Evolutionary conservation across 2,113 vertebrate genomes (phyloP).

Genomic region (Eolophus roseicapilla): DNA sequence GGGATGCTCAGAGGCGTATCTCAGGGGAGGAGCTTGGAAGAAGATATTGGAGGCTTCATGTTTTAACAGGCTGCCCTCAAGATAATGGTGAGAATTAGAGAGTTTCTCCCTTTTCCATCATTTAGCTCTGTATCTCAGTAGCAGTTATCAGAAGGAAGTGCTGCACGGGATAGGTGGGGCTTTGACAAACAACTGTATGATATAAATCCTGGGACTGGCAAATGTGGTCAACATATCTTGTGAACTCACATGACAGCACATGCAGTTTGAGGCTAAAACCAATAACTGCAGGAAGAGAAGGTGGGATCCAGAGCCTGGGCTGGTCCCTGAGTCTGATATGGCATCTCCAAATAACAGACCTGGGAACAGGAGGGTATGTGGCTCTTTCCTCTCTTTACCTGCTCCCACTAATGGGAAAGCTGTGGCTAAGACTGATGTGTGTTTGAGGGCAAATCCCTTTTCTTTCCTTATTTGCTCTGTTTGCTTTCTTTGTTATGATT

Average conservation of each 20-base stretch:
- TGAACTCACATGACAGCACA: not conserved
- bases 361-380: not conserved
- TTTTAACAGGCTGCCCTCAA: slow-evolving; percentile 44
- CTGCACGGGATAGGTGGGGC: slow-evolving; percentile 31
- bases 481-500: not conserved
- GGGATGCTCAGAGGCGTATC: not conserved
- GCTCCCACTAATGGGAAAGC: not conserved
- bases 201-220: not conserved
- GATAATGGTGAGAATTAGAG: slow-evolving; percentile 25
- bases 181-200: not conserved
- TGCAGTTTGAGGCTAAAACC: not conserved
- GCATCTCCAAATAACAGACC: not conserved
- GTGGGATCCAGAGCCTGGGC: not conserved
- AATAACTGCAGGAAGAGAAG: not conserved
- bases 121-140: not conserved
- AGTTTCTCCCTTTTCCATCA: not conserved
- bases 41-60: slow-evolving; percentile 32
- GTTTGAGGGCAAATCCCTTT: not conserved
- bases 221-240: not conserved
- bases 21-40: not conserved
- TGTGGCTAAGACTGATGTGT: not conserved
- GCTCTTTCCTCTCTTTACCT: not conserved
- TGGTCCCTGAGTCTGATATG: not conserved
- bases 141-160: slow-evolving; percentile 48
- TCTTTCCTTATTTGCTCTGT: not conserved